Conservation (phyloP, 1,140 invertebrate genomes). For the Caenorhabditis elegans region DNA sequence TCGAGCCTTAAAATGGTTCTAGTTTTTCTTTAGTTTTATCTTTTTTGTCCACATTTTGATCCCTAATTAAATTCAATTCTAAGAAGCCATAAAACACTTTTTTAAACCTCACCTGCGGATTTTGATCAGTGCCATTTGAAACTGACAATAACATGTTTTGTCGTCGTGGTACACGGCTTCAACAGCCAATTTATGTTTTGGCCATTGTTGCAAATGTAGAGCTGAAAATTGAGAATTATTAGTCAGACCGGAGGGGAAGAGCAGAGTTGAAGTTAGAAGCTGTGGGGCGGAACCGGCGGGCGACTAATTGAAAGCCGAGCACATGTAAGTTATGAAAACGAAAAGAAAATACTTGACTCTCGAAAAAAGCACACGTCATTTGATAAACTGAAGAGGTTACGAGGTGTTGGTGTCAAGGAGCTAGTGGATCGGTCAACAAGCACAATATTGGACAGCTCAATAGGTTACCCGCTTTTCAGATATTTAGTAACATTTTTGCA, state of each 20-base stretch:
- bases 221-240: conserved; percentile 2
- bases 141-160: conserved; percentile 16
- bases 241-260: neutral
- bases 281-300: neutral
- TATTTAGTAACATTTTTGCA: too few species aligned
- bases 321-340: neutral
- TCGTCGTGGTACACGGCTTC: neutral
- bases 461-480: neutral
- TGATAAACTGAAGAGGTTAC: neutral
- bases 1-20: too few species aligned
- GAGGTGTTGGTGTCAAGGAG: neutral
- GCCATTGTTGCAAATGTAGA: conserved; percentile 7
- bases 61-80: neutral
- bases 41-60: neutral
- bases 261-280: neutral
- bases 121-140: conserved; percentile 4
- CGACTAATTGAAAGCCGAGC: conserved; percentile 7
- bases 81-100: neutral
- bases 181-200: neutral
- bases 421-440: neutral
- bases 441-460: neutral
- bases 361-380: neutral
- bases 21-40: too few species aligned
- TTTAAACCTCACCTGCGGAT: neutral
- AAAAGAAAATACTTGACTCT: neutral